phyloP scores from a whole-genome alignment of 2,888 invertebrate genomes.

The Cryptophagus acutangulus region DNA sequence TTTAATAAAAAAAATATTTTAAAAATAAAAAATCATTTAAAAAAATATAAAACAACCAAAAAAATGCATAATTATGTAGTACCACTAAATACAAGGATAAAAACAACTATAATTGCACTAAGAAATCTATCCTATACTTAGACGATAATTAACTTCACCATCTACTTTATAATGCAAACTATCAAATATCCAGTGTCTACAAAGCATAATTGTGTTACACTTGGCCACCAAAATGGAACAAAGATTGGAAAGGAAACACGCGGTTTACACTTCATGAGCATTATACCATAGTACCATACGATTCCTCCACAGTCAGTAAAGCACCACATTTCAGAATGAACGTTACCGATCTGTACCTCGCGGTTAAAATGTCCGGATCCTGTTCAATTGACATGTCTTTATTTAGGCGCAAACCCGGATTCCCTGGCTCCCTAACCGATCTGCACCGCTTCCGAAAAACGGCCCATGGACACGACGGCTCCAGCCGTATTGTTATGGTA shows the following conservation, averaged over 20 bases:
- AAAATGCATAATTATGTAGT: too few species aligned
- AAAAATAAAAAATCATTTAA: too few species aligned
- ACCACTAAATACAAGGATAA: too few species aligned
- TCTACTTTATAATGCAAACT: neutral
- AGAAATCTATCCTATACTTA: too few species aligned
- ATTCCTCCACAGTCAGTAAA: conserved; percentile 16
- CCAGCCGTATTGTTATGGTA: conserved; percentile 63
- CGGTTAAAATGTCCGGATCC: conserved; percentile 28
- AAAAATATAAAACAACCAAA: too few species aligned
- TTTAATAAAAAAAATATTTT: too few species aligned
- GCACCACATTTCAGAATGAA: conserved; percentile 12
- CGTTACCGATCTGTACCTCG: conserved; percentile 20
- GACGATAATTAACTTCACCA: neutral
- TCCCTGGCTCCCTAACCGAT: conserved; percentile 43
- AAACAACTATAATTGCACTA: too few species aligned
- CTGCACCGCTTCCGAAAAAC: conserved; percentile 44
- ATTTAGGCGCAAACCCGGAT: conserved; percentile 41
- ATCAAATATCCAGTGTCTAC: neutral
- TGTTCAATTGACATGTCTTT: conserved; percentile 32
- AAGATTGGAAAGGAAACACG: conserved; percentile 40
- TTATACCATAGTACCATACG: conserved; percentile 20
- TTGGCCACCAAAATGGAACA: conserved; percentile 46
- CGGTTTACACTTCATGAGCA: conserved; percentile 37
- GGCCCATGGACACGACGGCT: conserved; percentile 49
- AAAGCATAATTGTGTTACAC: conserved; percentile 37